Evolutionary conservation across 2,113 vertebrate species (phyloP).

Genomic region (Notechis scutatus): DNA sequence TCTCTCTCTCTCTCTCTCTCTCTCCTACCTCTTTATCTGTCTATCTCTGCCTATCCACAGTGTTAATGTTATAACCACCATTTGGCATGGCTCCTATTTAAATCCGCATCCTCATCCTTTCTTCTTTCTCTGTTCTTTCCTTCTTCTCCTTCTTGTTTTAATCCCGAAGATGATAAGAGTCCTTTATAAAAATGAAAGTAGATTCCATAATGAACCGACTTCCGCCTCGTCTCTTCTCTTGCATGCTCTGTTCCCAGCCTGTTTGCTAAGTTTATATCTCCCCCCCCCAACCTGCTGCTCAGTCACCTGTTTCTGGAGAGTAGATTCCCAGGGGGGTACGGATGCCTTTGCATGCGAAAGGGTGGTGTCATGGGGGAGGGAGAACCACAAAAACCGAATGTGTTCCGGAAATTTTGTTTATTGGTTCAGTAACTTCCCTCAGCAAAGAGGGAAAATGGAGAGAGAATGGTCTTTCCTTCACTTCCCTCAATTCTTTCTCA

Average conservation of each 20-base stretch:
- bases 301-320: not conserved
- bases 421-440: constrained; percentile 17
- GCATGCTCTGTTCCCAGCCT: not conserved
- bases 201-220: too few species aligned
- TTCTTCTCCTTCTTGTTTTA: not conserved
- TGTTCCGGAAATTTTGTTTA: constrained; percentile 16
- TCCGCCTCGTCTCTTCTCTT: not conserved
- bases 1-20: too few species aligned
- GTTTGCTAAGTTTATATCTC: not conserved
- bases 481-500: not conserved
- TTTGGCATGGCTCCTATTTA: not conserved
- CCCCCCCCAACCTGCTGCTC: not conserved
- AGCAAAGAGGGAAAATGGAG: not conserved
- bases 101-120: not conserved
- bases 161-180: not conserved
- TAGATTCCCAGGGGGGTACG: not conserved
- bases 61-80: not conserved
- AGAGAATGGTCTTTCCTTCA: not conserved
- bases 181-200: not conserved
- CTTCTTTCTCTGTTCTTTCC: not conserved
- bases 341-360: too few species aligned
- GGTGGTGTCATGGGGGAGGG: not conserved
- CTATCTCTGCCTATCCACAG: not conserved
- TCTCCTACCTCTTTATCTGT: not conserved
- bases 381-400: constrained; percentile 7